Evolutionary conservation across 2,888 invertebrate species (phyloP), one percentile per base, ranked within the genome.

Genomic region (Protonemura montana): DNA sequence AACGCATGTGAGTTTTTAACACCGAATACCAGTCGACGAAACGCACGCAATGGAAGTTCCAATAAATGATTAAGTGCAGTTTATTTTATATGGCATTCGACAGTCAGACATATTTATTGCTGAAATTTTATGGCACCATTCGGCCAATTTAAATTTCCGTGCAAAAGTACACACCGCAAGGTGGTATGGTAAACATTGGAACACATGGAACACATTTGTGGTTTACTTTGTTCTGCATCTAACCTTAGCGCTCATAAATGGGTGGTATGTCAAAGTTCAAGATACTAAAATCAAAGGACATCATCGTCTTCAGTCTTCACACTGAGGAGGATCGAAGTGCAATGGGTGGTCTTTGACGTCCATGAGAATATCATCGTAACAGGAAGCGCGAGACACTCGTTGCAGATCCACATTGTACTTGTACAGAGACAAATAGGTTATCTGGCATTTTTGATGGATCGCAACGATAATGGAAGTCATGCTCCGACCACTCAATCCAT

Each of bases 371-470:
- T 26, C 10, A 27, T 26, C 26, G 78, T 28, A 78, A 6, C 27
- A 78, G 28, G 78, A 78, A 28, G 78, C 78, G 26, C 78, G 26
- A 78, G 78, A 78, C 28, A 16, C 78, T 78, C 26, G 78, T 13
- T 27, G 78, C 26, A 27, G 78, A 78, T 78, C 78, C 28, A 29
- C 81, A 81, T 81, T 81, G 81, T 81, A 30, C 81, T 81, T 30
- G 5, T 28, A 81, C 81, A 30, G 28, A 81, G 81, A 81, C 81
- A 81, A 81, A 81, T 81, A 30, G 81, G 29, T 81, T 30, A 81
- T 30, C 81, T 81, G 81, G 81, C 81, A 30, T 29, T 81, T 28
- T 81, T 81, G 81, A 81, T 81, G 81, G 81, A 81, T 81, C 81
- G 30, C 26, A 28, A 28, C 30, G 81, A 81, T 81, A 81, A 81